Evolutionary conservation across 2,888 invertebrate species (phyloP).

Genomic region (Caradrina kadenii): DNA sequence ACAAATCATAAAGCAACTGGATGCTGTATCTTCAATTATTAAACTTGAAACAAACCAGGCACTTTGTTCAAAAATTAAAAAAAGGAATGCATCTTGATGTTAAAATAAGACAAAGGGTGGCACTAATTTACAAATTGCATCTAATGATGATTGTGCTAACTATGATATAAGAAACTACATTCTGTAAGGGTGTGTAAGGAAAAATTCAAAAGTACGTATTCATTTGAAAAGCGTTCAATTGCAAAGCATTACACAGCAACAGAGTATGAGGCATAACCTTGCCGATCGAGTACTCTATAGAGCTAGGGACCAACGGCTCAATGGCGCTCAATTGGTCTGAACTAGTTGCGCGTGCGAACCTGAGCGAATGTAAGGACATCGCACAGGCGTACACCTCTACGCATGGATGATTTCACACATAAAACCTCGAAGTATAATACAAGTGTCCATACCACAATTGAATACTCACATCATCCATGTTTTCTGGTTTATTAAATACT

Average conservation of each 20-base stretch:
- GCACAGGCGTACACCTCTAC: slow-evolving; percentile 65
- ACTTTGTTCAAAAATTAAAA: slow-evolving; percentile 49
- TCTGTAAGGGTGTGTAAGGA: slow-evolving; percentile 53
- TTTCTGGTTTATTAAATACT: slow-evolving; percentile 27
- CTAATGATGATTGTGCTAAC: slow-evolving; percentile 54
- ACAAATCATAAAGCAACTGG: slow-evolving; percentile 57
- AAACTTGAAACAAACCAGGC: slow-evolving; percentile 50
- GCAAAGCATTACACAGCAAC: slow-evolving; percentile 64
- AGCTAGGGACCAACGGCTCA: slow-evolving; percentile 83
- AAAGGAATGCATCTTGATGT: slow-evolving; percentile 51
- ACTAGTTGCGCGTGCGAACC: slow-evolving; percentile 87
- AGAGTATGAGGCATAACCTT: slow-evolving; percentile 80
- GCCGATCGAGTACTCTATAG: slow-evolving; percentile 78
- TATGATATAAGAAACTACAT: slow-evolving; percentile 48
- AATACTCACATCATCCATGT: slow-evolving; percentile 56
- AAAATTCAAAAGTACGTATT: slow-evolving; percentile 54
- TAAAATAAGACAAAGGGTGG: slow-evolving; percentile 49
- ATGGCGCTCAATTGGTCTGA: slow-evolving; percentile 88
- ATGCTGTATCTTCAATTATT: slow-evolving; percentile 30
- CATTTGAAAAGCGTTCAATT: slow-evolving; percentile 62
- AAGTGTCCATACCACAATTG: slow-evolving; percentile 37
- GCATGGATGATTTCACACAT: slow-evolving; percentile 65
- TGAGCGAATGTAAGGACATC: slow-evolving; percentile 78
- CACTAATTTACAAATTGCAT: slow-evolving; percentile 45
- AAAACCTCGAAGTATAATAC: slow-evolving; percentile 53